Conservation (phyloP, 2,888 invertebrate species). For the Asteroscopus sphinx region DNA sequence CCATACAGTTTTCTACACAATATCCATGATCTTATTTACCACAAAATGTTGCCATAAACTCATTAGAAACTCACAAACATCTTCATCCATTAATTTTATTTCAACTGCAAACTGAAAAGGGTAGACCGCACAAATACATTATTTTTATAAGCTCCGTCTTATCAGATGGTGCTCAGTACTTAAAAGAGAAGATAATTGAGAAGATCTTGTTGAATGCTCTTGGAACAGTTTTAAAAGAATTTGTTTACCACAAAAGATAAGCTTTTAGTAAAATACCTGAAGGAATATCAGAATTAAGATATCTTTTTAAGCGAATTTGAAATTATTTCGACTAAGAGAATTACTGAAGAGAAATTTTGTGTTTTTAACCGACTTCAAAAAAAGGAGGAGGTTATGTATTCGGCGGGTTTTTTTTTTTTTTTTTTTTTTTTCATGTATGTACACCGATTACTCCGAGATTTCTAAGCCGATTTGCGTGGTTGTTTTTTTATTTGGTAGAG, state of each 20-base stretch:
- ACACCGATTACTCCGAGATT: too few species aligned
- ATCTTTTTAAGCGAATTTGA: constrained; percentile 10
- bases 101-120: constrained; percentile 13
- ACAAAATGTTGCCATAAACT: not conserved
- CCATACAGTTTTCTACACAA: too few species aligned
- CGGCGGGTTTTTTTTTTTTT: too few species aligned
- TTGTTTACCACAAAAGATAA: constrained; percentile 69
- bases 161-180: constrained; percentile 36
- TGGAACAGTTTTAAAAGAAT: constrained; percentile 63
- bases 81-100: constrained; percentile 15
- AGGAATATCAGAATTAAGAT: constrained; percentile 15
- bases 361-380: too few species aligned
- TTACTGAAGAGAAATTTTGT: not conserved
- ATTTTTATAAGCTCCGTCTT: constrained; percentile 36
- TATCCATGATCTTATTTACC: too few species aligned
- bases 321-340: constrained; percentile 11
- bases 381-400: too few species aligned
- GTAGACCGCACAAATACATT: constrained; percentile 30
- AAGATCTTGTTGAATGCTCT: constrained; percentile 39
- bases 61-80: too few species aligned
- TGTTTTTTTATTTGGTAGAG: too few species aligned
- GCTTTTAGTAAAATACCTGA: constrained; percentile 45
- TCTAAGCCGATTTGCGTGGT: too few species aligned
- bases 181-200: constrained; percentile 52
- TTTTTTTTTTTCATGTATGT: too few species aligned